Conservation (phyloP, 53 echinoderm and acorn worm genomes). For the Hippasteria phrygiana region DNA sequence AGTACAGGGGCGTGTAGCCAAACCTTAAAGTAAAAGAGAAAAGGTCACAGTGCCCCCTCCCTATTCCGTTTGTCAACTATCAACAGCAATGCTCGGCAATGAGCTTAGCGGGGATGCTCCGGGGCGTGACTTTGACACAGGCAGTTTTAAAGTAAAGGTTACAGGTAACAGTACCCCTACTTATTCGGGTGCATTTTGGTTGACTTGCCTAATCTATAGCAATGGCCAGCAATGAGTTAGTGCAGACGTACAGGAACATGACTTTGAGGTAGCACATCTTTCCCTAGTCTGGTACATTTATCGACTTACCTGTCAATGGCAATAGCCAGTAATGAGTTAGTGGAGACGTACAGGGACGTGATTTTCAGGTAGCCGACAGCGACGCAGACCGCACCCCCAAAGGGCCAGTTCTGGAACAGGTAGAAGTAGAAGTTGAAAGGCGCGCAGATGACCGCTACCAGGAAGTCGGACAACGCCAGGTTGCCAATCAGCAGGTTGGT, state of each 20-base stretch:
- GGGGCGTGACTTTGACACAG: no score
- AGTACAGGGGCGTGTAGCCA: no score
- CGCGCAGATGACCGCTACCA: slow-evolving; percentile 87
- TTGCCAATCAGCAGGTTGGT: slow-evolving; percentile 96
- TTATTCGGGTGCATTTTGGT: background rate
- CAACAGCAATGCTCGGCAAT: no score
- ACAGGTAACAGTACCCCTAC: no score
- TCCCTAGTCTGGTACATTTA: background rate
- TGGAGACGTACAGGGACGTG: slow-evolving; percentile 91
- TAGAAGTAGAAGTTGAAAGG: slow-evolving; percentile 97
- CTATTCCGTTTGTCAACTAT: no score
- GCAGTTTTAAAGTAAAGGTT: no score
- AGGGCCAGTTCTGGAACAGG: slow-evolving; percentile 88
- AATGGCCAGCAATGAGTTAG: no score
- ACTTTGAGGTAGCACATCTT: no score
- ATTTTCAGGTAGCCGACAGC: slow-evolving; percentile 86
- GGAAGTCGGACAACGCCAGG: slow-evolving; percentile 89
- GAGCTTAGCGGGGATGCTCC: no score
- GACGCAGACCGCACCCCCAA: slow-evolving; percentile 83
- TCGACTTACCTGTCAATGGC: slow-evolving; percentile 89
- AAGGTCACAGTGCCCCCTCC: no score
- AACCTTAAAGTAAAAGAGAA: no score
- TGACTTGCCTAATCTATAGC: slow-evolving; percentile 90
- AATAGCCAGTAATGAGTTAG: slow-evolving; percentile 93
- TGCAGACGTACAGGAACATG: no score